Conservation (phyloP, 92 coral and sea anemone genomes). For the Virgularia gustaviana region DNA sequence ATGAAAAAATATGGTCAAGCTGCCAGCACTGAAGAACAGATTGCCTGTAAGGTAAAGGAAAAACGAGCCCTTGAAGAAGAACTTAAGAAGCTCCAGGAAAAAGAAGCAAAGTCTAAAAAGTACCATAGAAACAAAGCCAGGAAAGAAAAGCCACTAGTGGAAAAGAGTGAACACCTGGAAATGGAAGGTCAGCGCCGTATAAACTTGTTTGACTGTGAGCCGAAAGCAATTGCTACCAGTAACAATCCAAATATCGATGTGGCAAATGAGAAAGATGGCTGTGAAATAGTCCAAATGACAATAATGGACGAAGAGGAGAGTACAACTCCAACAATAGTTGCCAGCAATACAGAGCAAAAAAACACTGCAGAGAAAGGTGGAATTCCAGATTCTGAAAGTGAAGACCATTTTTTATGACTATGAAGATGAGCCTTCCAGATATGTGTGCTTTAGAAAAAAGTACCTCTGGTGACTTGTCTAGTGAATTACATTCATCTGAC, state of each 20-base stretch:
- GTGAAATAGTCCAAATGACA: neutral
- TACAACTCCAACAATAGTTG: neutral
- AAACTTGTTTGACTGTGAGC: too few species aligned
- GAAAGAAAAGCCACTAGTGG: neutral
- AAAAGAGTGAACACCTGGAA: neutral
- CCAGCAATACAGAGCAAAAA: neutral
- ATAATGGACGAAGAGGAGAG: neutral
- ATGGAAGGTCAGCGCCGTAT: too few species aligned
- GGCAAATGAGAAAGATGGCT: neutral
- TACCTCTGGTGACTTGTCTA: constrained; percentile 45
- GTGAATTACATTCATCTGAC: too few species aligned
- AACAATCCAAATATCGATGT: constrained; percentile 1
- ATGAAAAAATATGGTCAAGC: constrained; percentile 44
- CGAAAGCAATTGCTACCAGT: too few species aligned
- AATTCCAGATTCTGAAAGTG: neutral
- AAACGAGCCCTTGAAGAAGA: constrained; percentile 41
- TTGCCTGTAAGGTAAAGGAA: constrained; percentile 31
- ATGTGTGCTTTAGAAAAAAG: too few species aligned
- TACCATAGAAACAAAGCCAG: constrained; percentile 31
- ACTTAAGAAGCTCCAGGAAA: constrained; percentile 32
- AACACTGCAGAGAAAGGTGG: constrained; percentile 3
- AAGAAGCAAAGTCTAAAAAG: constrained; percentile 21
- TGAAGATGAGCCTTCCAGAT: constrained; percentile 26
- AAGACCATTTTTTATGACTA: constrained; percentile 40
- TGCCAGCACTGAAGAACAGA: constrained; percentile 36